Evolutionary conservation across 2,113 vertebrate genomes (phyloP).

Genomic region (Callipepla squamata): DNA sequence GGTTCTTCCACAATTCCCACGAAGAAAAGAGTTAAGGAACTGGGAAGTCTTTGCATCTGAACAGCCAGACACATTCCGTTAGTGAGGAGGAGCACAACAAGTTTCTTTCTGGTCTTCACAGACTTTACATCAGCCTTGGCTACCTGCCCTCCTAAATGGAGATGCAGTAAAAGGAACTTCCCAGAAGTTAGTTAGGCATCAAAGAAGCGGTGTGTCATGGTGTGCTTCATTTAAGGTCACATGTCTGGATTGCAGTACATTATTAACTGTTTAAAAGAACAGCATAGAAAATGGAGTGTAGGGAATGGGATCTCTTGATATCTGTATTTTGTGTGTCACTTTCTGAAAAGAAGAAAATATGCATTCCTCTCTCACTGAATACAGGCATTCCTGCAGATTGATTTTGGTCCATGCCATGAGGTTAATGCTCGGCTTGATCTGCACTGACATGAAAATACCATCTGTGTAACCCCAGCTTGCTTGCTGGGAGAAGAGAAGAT

Average conservation of each 20-base stretch:
- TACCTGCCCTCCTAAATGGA: neutral
- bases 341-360: neutral
- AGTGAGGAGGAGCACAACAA: accelerated
- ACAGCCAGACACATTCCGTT: neutral
- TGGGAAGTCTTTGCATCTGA: neutral
- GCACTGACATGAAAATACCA: constrained; percentile 68
- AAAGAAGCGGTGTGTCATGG: neutral
- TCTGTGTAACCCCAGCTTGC: constrained; percentile 56
- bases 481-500: constrained; percentile 41
- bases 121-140: neutral
- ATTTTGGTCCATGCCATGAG: constrained; percentile 67
- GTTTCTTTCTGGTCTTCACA: neutral
- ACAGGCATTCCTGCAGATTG: constrained; percentile 49
- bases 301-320: neutral
- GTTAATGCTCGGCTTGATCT: constrained; percentile 64
- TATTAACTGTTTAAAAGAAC: neutral
- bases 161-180: neutral
- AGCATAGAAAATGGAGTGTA: neutral
- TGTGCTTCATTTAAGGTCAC: neutral
- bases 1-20: neutral
- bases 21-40: neutral
- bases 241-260: neutral
- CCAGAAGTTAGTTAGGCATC: neutral
- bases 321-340: constrained; percentile 8
- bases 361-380: neutral